Evolutionary conservation across 2,797 vertebrate genomes (phyloP).

Genomic region (Spinus olivaceus): DNA sequence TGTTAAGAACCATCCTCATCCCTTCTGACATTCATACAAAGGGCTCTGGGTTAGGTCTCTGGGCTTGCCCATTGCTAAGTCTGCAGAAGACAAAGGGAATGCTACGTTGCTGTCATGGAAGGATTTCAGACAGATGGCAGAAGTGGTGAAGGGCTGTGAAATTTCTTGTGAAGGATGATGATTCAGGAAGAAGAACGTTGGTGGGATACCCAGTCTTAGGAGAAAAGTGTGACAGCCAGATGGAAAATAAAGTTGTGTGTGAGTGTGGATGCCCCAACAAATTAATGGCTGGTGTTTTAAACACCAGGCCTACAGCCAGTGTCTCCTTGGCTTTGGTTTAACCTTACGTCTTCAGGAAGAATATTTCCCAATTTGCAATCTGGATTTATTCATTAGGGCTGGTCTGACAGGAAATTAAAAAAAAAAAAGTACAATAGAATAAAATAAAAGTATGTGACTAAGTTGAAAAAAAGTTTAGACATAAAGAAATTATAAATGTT

Average conservation of each 20-base stretch:
- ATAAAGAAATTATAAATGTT: neutral
- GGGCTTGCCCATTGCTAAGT: neutral
- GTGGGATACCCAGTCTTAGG: neutral
- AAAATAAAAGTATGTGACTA: neutral
- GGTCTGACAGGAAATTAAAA: neutral
- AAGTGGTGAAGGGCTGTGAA: neutral
- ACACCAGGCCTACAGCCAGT: neutral
- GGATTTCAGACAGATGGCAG: neutral
- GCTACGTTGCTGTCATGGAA: rapidly evolving
- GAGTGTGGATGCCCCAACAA: neutral
- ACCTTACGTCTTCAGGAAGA: neutral
- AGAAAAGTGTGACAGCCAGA: neutral
- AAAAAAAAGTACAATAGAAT: neutral
- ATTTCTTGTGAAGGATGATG: neutral
- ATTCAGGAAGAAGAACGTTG: neutral
- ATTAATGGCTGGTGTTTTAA: neutral
- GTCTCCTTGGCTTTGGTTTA: neutral
- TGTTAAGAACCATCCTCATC: neutral
- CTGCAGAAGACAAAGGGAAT: neutral
- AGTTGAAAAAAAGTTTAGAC: neutral
- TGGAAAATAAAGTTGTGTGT: neutral
- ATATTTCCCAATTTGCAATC: neutral
- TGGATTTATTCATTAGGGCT: neutral
- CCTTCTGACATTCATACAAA: neutral
- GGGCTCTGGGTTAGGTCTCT: neutral